phyloP scores from a whole-genome alignment of 1,140 invertebrate species.

The Pectinophora gossypiella region DNA sequence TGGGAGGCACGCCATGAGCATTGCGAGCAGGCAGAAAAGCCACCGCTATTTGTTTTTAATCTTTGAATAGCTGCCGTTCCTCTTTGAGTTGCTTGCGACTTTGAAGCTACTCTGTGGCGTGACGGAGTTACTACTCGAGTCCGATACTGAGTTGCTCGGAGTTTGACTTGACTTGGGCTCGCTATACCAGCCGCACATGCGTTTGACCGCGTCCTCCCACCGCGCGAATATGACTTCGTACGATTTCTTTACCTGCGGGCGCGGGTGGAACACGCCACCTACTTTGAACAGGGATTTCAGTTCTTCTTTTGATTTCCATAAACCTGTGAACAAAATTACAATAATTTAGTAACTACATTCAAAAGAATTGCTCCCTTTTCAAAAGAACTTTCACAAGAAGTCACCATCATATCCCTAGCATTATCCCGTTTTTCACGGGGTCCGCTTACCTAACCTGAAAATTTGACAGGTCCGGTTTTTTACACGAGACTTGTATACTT shows the following conservation, averaged over 20 bases:
- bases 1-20: conserved; percentile 35
- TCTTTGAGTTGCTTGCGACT: conserved; percentile 18
- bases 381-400: too few relatives aligned
- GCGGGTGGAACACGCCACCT: conserved; percentile 79
- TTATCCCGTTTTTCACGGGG: too few relatives aligned
- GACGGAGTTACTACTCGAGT: conserved; percentile 26
- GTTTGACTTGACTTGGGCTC: conserved; percentile 19
- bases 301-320: conserved; percentile 85
- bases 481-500: too few relatives aligned
- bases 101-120: conserved; percentile 42
- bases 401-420: too few relatives aligned
- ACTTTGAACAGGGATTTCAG: conserved; percentile 77
- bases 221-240: conserved; percentile 71
- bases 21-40: conserved; percentile 40
- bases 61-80: conserved; percentile 27
- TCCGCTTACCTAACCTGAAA: too few relatives aligned
- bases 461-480: too few relatives aligned
- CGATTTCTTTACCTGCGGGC: conserved; percentile 52
- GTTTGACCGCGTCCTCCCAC: conserved; percentile 82
- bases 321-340: conserved; percentile 71
- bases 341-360: neutral
- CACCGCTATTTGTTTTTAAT: conserved; percentile 53
- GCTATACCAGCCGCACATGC: conserved; percentile 82
- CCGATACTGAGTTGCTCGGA: conserved; percentile 16
- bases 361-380: too few relatives aligned